These are phyloP conservation scores for Delichon dasypus DNA, from an alignment of 2,797 vertebrate species.

Conservation along the genomic window DNA sequence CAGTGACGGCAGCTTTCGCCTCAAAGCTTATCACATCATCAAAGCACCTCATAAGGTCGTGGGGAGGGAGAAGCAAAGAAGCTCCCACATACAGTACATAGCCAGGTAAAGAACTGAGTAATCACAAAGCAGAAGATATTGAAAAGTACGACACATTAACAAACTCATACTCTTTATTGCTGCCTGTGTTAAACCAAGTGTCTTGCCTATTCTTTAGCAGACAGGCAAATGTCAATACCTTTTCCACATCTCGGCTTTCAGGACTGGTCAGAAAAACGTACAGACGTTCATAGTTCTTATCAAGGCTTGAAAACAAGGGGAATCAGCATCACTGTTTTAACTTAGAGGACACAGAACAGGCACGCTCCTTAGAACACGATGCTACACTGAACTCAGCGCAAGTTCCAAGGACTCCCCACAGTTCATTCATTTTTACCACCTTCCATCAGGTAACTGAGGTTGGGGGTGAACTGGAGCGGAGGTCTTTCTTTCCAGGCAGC, in stretches of 20 bases:
- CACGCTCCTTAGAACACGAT: neutral
- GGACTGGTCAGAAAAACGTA: neutral
- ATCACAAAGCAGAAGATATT: neutral
- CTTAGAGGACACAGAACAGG: accelerated
- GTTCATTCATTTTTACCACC: neutral
- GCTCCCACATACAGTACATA: neutral
- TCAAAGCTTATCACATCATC: neutral
- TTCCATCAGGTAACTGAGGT: neutral
- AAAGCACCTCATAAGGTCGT: neutral
- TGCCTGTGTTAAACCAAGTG: neutral
- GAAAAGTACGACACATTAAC: neutral
- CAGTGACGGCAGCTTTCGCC: neutral
- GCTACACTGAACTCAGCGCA: neutral
- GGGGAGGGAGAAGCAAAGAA: neutral
- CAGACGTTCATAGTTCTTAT: neutral
- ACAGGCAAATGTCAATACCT: neutral
- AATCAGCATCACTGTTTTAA: neutral
- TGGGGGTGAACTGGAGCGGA: accelerated
- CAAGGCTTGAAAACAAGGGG: neutral
- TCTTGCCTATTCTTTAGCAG: neutral
- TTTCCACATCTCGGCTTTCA: neutral
- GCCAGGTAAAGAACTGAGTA: neutral
- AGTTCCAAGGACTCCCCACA: neutral
- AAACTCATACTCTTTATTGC: neutral
- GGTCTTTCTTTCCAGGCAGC: neutral